Conservation (phyloP, 2,797 vertebrate genomes). For the Falco concolor region DNA sequence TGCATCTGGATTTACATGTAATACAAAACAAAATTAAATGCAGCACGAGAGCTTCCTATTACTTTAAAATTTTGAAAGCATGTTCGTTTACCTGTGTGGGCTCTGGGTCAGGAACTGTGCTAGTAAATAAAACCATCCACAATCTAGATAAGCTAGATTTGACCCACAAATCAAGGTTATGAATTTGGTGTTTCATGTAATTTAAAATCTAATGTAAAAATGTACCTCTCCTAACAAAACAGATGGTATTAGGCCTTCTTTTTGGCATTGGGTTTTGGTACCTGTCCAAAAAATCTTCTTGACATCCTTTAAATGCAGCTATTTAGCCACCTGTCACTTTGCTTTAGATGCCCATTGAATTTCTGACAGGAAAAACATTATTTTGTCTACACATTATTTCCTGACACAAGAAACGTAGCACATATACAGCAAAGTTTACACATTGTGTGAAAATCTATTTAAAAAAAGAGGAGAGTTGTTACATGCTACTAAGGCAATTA, state of each 20-base stretch:
- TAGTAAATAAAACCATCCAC: not conserved
- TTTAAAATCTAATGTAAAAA: slow-evolving; percentile 50
- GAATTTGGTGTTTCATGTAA: not conserved
- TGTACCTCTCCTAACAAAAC: slow-evolving; percentile 54
- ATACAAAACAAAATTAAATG: slow-evolving; percentile 12
- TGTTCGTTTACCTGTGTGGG: not conserved
- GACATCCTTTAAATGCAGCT: slow-evolving; percentile 72
- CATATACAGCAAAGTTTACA: slow-evolving; percentile 50
- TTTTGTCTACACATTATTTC: slow-evolving; percentile 66
- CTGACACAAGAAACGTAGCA: slow-evolving; percentile 41
- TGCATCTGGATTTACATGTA: slow-evolving; percentile 51
- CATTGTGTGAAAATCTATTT: slow-evolving; percentile 65
- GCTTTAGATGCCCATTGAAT: slow-evolving; percentile 65
- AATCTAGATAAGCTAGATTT: slow-evolving; percentile 3
- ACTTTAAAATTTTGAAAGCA: not conserved
- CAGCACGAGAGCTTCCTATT: not conserved
- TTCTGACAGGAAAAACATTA: slow-evolving; percentile 73
- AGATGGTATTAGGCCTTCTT: slow-evolving; percentile 69
- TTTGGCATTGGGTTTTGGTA: slow-evolving; percentile 70
- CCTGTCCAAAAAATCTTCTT: slow-evolving; percentile 69
- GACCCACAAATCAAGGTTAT: slow-evolving; percentile 52
- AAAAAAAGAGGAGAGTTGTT: slow-evolving; percentile 50
- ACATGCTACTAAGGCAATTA: slow-evolving; percentile 50
- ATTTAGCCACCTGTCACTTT: slow-evolving; percentile 72
- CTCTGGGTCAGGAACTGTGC: not conserved